These are phyloP conservation scores for Tenthredo mesomela DNA, from an alignment of 2,888 invertebrate species.

Conservation along the genomic window DNA sequence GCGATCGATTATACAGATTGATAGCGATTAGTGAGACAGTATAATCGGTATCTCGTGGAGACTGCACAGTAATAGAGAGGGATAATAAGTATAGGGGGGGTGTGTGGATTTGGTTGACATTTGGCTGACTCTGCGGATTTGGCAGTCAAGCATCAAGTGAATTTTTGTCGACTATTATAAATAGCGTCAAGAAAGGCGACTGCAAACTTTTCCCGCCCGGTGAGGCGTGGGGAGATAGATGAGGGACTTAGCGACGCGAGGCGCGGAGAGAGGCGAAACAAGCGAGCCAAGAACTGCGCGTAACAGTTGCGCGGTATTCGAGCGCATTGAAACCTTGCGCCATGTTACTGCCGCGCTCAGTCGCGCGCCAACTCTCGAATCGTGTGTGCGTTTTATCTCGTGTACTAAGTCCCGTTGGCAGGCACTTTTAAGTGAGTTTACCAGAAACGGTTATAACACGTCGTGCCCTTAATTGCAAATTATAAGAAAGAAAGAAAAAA, in stretches of 20 bases:
- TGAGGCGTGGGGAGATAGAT: slow-evolving; percentile 37
- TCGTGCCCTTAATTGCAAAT: not conserved
- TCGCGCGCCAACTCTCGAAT: slow-evolving; percentile 75
- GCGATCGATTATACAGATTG: not conserved
- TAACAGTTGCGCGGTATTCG: slow-evolving; percentile 57
- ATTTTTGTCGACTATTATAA: slow-evolving; percentile 57
- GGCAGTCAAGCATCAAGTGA: slow-evolving; percentile 37
- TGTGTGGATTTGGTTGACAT: slow-evolving; percentile 13
- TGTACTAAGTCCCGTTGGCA: slow-evolving; percentile 12
- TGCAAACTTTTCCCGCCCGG: slow-evolving; percentile 63
- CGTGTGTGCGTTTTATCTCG: slow-evolving; percentile 49
- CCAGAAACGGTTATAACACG: not conserved
- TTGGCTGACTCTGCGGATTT: slow-evolving; percentile 32
- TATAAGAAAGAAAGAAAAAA: slow-evolving; percentile 9
- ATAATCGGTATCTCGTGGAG: not conserved
- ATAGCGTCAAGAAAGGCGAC: slow-evolving; percentile 62
- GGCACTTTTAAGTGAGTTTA: not conserved
- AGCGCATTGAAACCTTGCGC: slow-evolving; percentile 76
- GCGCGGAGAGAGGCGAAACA: slow-evolving; percentile 76
- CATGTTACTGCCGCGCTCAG: slow-evolving; percentile 74
- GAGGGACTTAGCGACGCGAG: slow-evolving; percentile 1
- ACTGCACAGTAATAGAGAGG: not conserved
- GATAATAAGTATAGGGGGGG: not conserved
- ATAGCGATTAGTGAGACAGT: not conserved
- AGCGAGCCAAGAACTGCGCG: slow-evolving; percentile 79